A percentile compares a stretch with the other conserved stretches of the same genome.
phyloP scores from a whole-genome alignment of 2,113 vertebrate species.

The Felis chaus region DNA sequence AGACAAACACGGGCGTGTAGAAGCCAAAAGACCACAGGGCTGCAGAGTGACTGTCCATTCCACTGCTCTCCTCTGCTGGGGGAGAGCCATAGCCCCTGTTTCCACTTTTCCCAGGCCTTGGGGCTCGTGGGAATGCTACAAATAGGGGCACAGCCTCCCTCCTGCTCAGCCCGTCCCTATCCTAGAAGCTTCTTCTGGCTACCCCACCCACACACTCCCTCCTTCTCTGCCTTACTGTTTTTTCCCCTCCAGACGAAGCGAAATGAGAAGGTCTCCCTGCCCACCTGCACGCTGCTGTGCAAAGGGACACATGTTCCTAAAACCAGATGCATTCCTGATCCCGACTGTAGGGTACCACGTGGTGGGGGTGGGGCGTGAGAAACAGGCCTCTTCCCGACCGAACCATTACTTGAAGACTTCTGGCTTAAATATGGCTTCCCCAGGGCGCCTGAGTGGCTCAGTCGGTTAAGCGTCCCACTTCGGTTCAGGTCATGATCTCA shows the following conservation, averaged over 20 bases:
- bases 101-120: not conserved
- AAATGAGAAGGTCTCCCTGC: not conserved
- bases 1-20: slow-evolving; percentile 58
- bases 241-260: not conserved
- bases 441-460: no score
- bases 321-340: not conserved
- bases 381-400: not conserved
- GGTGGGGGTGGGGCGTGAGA: not conserved
- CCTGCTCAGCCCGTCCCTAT: accelerated
- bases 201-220: not conserved
- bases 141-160: not conserved
- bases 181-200: not conserved
- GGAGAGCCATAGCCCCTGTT: not conserved
- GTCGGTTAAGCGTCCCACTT: no score
- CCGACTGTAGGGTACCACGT: no score
- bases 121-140: not conserved
- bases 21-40: not conserved
- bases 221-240: not conserved
- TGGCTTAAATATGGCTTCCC: not conserved
- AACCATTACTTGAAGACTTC: not conserved
- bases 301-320: not conserved
- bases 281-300: not conserved
- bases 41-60: not conserved
- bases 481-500: no score
- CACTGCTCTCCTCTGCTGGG: not conserved